Conservation (phyloP, 2,113 vertebrate genomes). For the Tychaedon coryphoeus region DNA sequence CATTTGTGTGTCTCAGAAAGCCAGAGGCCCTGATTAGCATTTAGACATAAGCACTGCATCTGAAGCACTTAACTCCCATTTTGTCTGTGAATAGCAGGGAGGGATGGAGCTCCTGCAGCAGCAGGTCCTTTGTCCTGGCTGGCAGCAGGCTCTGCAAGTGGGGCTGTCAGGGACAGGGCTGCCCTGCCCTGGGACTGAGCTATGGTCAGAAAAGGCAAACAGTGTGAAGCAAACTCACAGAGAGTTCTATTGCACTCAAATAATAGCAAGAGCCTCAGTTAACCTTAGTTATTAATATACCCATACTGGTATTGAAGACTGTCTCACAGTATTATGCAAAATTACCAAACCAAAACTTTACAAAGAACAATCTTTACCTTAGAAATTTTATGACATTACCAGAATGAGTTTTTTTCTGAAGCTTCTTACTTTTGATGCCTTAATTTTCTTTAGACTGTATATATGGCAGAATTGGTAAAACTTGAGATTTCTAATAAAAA, state of each 20-base stretch:
- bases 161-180: background rate
- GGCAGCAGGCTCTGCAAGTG: background rate
- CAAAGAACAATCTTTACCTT: background rate
- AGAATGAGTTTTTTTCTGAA: background rate
- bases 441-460: background rate
- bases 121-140: background rate
- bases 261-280: background rate
- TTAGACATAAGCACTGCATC: background rate
- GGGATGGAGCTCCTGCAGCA: rapidly evolving
- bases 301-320: background rate
- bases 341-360: background rate
- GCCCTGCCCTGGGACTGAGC: background rate
- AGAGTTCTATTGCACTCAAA: background rate
- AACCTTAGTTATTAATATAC: background rate
- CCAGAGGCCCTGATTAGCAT: background rate
- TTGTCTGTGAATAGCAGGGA: background rate
- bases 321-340: background rate
- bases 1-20: background rate
- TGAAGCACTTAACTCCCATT: background rate
- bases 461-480: background rate
- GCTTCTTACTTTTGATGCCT: background rate
- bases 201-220: background rate
- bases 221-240: background rate
- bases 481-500: background rate
- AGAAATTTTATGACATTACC: background rate